Conservation (phyloP, 2,113 vertebrate genomes). For the Pitta sordida region DNA sequence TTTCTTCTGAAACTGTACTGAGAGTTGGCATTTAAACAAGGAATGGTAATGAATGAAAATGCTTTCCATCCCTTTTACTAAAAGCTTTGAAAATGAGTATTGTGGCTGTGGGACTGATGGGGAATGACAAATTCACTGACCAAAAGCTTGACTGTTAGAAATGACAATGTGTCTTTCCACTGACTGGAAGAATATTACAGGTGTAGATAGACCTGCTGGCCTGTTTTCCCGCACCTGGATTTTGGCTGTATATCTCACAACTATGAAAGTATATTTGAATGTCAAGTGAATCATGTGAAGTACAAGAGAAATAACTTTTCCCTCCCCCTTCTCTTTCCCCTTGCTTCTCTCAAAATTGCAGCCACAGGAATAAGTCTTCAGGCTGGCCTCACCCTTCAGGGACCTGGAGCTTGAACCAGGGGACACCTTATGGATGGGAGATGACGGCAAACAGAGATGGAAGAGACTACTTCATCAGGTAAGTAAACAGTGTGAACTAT, state of each 20-base stretch:
- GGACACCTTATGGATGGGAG: constrained; percentile 95
- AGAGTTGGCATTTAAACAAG: background rate
- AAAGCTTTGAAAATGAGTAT: background rate
- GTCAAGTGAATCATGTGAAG: background rate
- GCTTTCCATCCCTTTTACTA: background rate
- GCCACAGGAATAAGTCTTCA: constrained; percentile 92
- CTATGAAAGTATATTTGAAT: background rate
- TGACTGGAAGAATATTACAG: background rate
- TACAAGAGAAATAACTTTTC: background rate
- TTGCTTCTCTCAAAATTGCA: constrained; percentile 17
- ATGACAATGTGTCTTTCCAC: background rate
- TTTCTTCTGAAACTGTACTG: background rate
- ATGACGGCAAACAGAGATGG: constrained; percentile 93
- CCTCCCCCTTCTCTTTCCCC: fast-evolving
- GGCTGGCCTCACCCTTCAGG: constrained; percentile 90
- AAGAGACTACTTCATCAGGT: constrained; percentile 95
- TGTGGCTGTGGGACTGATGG: background rate
- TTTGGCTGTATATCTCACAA: background rate
- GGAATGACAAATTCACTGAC: background rate
- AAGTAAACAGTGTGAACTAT: constrained; percentile 41
- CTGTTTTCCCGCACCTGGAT: background rate
- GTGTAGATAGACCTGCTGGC: background rate
- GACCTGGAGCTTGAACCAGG: constrained; percentile 89
- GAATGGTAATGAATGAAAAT: background rate
- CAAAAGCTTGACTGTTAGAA: background rate